Evolutionary conservation across 2,113 vertebrate species (phyloP).

Genomic region (Lathamus discolor): DNA sequence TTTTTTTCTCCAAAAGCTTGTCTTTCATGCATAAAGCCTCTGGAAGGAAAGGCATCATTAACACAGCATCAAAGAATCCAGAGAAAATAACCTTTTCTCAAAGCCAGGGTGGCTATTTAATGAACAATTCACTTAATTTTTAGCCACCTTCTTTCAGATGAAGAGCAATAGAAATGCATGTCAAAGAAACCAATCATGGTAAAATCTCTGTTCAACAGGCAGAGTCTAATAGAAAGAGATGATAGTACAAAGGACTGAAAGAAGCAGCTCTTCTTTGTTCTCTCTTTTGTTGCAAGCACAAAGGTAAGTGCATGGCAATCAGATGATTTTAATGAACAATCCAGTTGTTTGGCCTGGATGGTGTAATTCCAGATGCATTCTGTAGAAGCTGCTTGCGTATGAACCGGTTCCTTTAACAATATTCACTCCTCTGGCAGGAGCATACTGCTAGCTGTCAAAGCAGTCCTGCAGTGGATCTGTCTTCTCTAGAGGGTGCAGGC

Average conservation of each 20-base stretch:
- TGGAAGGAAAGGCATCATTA: conserved; percentile 50
- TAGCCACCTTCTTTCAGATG: conserved; percentile 59
- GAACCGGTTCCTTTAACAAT: not conserved
- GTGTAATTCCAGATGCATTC: not conserved
- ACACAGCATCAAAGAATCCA: conserved; percentile 10
- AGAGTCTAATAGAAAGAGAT: conserved; percentile 41
- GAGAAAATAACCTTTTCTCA: conserved; percentile 53
- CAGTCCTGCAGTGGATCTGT: not conserved
- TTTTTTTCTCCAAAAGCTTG: conserved; percentile 48
- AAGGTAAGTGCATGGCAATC: conserved; percentile 52
- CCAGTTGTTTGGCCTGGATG: conserved; percentile 29
- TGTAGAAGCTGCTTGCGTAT: not conserved
- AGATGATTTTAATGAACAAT: conserved; percentile 47
- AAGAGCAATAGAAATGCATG: conserved; percentile 51
- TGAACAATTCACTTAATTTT: conserved; percentile 75
- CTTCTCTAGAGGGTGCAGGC: not conserved
- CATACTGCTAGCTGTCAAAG: not conserved
- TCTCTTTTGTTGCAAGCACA: conserved; percentile 57
- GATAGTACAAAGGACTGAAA: conserved; percentile 41
- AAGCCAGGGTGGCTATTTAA: conserved; percentile 56
- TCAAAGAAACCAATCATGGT: conserved; percentile 61
- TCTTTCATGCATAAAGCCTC: conserved; percentile 48
- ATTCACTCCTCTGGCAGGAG: not conserved
- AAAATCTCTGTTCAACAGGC: conserved; percentile 51
- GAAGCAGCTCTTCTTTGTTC: not conserved